phyloP scores from a whole-genome alignment of 2,113 vertebrate species.

The Paratilapia polleni region DNA sequence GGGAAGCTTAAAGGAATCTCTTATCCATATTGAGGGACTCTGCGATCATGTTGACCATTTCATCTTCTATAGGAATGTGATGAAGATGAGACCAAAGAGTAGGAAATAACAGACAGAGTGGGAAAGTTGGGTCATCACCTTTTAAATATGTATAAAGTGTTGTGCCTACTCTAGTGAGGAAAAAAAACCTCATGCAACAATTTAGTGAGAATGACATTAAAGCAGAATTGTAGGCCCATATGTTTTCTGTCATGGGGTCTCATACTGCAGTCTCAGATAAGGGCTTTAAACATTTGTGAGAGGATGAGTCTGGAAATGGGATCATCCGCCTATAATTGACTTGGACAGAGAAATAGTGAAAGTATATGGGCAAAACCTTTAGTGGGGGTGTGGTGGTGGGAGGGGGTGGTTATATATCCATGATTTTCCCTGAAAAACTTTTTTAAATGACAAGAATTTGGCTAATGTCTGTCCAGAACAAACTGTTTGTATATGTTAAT shows the following conservation, averaged over 20 bases:
- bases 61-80: slow-evolving; percentile 20
- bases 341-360: background rate
- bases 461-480: background rate
- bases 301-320: background rate
- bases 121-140: slow-evolving; percentile 9
- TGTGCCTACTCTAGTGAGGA: background rate
- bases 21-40: slow-evolving; percentile 23
- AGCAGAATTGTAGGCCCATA: slow-evolving; percentile 4
- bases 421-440: background rate
- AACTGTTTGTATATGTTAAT: background rate
- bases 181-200: background rate
- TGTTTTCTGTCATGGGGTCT: slow-evolving; percentile 10
- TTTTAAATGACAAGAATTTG: background rate
- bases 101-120: background rate
- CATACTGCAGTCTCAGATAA: background rate
- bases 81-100: slow-evolving; percentile 4
- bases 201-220: slow-evolving; percentile 23
- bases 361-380: background rate
- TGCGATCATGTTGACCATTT: slow-evolving; percentile 7
- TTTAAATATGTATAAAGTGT: background rate
- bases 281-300: background rate
- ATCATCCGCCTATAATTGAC: background rate
- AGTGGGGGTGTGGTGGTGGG: background rate
- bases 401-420: background rate
- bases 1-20: slow-evolving; percentile 22